Conservation (phyloP, 2,113 vertebrate species). For the Gymnobelideus leadbeateri region DNA sequence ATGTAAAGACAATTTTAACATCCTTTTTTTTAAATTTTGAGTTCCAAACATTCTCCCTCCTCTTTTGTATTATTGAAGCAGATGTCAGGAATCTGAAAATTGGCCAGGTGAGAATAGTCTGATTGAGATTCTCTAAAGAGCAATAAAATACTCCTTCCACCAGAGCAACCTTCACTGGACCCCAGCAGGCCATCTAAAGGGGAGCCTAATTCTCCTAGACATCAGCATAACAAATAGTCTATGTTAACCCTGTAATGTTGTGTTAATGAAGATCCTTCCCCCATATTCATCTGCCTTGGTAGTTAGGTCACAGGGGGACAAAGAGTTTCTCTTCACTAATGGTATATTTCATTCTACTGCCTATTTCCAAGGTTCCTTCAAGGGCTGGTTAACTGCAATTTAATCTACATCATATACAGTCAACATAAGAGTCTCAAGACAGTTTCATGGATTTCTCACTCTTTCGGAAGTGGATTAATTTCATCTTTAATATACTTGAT, state of each 20-base stretch:
- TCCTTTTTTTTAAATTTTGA: too few species aligned
- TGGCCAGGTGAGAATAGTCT: background rate
- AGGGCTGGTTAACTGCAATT: background rate
- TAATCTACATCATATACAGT: background rate
- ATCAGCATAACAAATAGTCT: slow-evolving; percentile 27
- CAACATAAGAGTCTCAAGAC: background rate
- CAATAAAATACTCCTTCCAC: slow-evolving; percentile 40
- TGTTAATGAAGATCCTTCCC: slow-evolving; percentile 20
- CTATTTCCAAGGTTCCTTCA: background rate
- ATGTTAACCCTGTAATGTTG: background rate
- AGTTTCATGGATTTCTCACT: background rate
- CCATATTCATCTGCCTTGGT: background rate
- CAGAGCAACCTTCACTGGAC: slow-evolving; percentile 65
- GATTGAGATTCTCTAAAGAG: slow-evolving; percentile 6
- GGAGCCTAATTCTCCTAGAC: slow-evolving; percentile 53
- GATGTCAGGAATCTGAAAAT: slow-evolving; percentile 49
- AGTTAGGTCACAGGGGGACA: slow-evolving; percentile 37
- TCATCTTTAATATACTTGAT: background rate
- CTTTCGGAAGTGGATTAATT: background rate
- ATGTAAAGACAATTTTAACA: too few species aligned
- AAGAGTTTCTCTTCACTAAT: slow-evolving; percentile 12
- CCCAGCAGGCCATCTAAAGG: slow-evolving; percentile 27
- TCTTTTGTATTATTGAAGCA: slow-evolving; percentile 60
- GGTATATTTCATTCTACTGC: background rate
- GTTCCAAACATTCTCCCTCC: too few species aligned